Conservation (phyloP, 30 jellyfish, hydroid and myxozoan genomes). For the Aurelia aurita complex sp. Pacific region DNA sequence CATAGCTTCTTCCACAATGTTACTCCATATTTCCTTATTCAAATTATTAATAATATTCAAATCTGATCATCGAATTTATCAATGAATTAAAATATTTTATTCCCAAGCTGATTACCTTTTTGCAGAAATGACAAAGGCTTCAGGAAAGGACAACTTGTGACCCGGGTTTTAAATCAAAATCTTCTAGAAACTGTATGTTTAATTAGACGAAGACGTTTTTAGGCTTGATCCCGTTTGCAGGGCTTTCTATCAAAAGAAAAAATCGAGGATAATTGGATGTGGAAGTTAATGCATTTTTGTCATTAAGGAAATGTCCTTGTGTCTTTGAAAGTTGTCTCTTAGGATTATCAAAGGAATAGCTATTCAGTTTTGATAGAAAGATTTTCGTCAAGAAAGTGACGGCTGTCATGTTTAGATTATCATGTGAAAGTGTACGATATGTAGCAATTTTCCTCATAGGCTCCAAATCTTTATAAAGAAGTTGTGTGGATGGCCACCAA, state of each 20-base stretch:
- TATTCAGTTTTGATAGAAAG: too few relatives aligned
- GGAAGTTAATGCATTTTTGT: too few relatives aligned
- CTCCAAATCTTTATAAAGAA: too few relatives aligned
- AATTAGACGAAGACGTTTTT: constrained; percentile 16
- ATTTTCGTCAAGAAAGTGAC: too few relatives aligned
- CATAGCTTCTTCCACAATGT: constrained; percentile 25
- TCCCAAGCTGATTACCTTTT: constrained; percentile 57
- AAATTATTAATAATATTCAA: constrained; percentile 46
- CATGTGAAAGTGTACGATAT: too few relatives aligned
- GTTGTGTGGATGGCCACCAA: too few relatives aligned
- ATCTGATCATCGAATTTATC: constrained; percentile 45
- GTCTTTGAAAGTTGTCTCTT: too few relatives aligned
- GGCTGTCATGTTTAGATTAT: too few relatives aligned
- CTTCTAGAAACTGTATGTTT: constrained; percentile 29
- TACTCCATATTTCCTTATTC: constrained; percentile 33
- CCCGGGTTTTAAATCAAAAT: constrained; percentile 31
- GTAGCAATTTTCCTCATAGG: too few relatives aligned
- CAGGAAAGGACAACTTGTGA: constrained; percentile 45
- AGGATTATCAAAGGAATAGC: too few relatives aligned
- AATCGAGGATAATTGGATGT: not conserved
- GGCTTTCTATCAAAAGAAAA: constrained; percentile 46
- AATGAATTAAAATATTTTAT: constrained; percentile 37
- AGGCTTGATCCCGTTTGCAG: constrained; percentile 50
- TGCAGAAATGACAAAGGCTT: constrained; percentile 38
- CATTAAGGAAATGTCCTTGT: too few relatives aligned